Evolutionary conservation across 2,888 invertebrate genomes (phyloP).

Genomic region (Ectemnius continuus): DNA sequence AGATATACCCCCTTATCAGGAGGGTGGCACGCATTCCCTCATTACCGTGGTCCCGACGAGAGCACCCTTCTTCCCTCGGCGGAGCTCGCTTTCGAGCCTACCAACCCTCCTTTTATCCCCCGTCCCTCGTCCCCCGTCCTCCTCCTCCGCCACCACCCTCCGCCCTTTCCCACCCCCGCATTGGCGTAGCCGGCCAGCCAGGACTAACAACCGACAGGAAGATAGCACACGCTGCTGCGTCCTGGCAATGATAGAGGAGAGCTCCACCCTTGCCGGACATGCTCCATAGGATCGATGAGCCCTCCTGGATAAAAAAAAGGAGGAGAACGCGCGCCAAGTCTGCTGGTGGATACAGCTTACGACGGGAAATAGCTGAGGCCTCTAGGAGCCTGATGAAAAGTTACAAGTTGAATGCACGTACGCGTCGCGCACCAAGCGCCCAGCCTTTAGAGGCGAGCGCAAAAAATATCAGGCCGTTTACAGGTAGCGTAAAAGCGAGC

Average conservation of each 20-base stretch:
- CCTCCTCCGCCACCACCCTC: no score
- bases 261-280: no score
- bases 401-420: no score
- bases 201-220: constrained; percentile 49
- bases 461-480: no score
- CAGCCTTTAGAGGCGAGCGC: neutral
- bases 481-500: no score
- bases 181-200: constrained; percentile 26
- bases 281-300: no score
- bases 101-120: constrained; percentile 38
- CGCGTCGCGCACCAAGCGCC: neutral
- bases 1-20: constrained; percentile 67
- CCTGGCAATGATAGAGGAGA: constrained; percentile 19
- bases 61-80: constrained; percentile 29
- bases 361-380: no score
- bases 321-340: no score
- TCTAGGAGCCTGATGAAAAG: no score
- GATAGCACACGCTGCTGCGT: constrained; percentile 57
- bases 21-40: constrained; percentile 67
- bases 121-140: no score
- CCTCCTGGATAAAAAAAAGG: no score
- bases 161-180: constrained; percentile 9
- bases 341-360: constrained; percentile 41
- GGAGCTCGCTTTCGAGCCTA: neutral
- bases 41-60: constrained; percentile 57